phyloP scores from a whole-genome alignment of 2,113 vertebrate species.

The Scatophagus argus region DNA sequence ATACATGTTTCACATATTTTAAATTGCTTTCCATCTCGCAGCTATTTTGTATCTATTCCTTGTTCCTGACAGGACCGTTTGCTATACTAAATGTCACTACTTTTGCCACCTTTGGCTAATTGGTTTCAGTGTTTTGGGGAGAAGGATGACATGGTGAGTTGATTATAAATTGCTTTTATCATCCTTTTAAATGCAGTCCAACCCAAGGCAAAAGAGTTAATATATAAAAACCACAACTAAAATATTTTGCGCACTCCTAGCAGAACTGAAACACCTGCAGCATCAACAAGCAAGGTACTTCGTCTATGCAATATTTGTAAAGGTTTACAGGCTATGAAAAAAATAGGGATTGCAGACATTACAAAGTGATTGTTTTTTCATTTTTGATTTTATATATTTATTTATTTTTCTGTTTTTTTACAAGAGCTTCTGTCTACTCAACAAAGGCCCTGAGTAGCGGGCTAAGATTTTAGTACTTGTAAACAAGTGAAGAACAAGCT shows the following conservation, averaged over 20 bases:
- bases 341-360: slow-evolving; percentile 11
- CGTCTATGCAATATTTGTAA: background rate
- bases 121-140: slow-evolving; percentile 8
- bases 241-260: slow-evolving; percentile 6
- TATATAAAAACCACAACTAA: background rate
- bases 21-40: background rate
- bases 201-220: background rate
- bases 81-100: background rate
- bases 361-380: slow-evolving; percentile 5
- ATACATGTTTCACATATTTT: background rate
- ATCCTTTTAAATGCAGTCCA: background rate
- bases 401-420: too few species aligned
- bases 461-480: background rate
- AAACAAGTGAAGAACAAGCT: slow-evolving; percentile 10
- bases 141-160: background rate
- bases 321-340: slow-evolving; percentile 1
- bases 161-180: background rate
- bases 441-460: background rate
- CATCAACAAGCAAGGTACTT: background rate
- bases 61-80: slow-evolving; percentile 13
- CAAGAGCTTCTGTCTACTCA: background rate
- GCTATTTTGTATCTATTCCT: background rate
- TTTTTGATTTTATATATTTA: too few species aligned
- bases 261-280: background rate
- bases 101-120: slow-evolving; percentile 4